A percentile compares a stretch with the other conserved stretches of the same genome.
These are phyloP conservation scores for Drosophila mettleri DNA, from an alignment of 2,888 invertebrate species.

Conservation along the genomic window DNA sequence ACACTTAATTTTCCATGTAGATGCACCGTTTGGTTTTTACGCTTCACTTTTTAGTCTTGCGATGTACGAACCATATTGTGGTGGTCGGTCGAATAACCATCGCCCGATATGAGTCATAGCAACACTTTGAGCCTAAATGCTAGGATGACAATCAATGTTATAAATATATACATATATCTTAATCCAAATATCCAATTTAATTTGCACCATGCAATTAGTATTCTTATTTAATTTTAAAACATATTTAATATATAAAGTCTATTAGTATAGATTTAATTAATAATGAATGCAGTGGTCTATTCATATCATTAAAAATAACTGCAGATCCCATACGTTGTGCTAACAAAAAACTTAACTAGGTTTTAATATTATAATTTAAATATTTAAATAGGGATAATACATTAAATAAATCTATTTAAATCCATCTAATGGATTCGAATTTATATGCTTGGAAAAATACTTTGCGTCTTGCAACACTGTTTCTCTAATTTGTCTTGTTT, in stretches of 20 bases:
- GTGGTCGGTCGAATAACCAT: conserved; percentile 27
- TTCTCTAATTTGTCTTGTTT: neutral
- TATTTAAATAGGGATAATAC: neutral
- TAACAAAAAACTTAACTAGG: no score
- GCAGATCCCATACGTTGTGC: no score
- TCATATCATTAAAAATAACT: no score
- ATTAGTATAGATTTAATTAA: conserved; percentile 66
- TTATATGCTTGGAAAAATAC: neutral
- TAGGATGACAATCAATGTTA: conserved; percentile 23
- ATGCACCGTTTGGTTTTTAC: conserved; percentile 68
- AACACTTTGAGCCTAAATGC: neutral
- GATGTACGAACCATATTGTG: conserved; percentile 39
- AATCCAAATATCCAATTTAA: no score
- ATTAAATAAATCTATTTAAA: no score
- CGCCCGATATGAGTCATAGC: conserved; percentile 6
- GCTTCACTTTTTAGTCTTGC: conserved; percentile 72
- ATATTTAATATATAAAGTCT: neutral
- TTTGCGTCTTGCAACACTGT: neutral
- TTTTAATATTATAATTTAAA: neutral
- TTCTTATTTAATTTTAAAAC: no score
- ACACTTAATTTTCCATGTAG: conserved; percentile 67
- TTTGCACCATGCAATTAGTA: no score
- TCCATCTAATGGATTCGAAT: neutral
- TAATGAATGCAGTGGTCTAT: conserved; percentile 34
- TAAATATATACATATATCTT: no score